Evolutionary conservation across 1,140 invertebrate species (phyloP).

Genomic region (Alviniconcha marisindica): DNA sequence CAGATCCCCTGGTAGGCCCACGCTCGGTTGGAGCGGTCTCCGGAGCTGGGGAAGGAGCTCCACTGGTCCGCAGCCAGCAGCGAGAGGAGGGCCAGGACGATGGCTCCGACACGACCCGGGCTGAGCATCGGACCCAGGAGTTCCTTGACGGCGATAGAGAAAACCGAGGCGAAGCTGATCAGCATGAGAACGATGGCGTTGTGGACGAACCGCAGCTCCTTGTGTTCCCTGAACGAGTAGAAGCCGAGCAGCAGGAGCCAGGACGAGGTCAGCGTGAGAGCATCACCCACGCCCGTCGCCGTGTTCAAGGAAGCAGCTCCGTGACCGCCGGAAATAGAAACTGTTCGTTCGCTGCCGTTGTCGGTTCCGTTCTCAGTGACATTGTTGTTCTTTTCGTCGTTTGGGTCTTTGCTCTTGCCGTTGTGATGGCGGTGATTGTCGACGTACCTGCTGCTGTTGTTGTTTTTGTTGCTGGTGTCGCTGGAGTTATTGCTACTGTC

Average conservation of each 20-base stretch:
- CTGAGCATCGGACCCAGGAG: neutral
- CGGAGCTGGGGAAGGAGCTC: conserved; percentile 33
- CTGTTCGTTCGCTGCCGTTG: too few relatives aligned
- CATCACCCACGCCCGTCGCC: too few relatives aligned
- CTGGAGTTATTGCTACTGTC: too few relatives aligned
- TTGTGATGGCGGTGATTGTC: too few relatives aligned
- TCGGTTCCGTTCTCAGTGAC: too few relatives aligned
- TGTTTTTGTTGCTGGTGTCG: too few relatives aligned
- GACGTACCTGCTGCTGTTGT: too few relatives aligned
- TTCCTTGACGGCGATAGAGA: too few relatives aligned
- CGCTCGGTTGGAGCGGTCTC: conserved; percentile 37
- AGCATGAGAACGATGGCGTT: conserved; percentile 59
- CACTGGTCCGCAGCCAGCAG: conserved; percentile 15
- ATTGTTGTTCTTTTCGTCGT: too few relatives aligned
- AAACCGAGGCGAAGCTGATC: neutral
- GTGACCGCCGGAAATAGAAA: too few relatives aligned
- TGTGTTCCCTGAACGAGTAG: conserved; percentile 61
- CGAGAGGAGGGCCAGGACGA: neutral
- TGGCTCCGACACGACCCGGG: neutral
- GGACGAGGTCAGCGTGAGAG: conserved; percentile 62
- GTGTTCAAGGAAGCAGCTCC: too few relatives aligned
- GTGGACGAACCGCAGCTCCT: conserved; percentile 67
- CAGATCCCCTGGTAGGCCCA: conserved; percentile 56
- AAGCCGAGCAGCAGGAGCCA: conserved; percentile 53
- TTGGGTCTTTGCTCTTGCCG: too few relatives aligned